phyloP scores from a whole-genome alignment of 1,140 invertebrate species.

The Caenorhabditis inopinata region DNA sequence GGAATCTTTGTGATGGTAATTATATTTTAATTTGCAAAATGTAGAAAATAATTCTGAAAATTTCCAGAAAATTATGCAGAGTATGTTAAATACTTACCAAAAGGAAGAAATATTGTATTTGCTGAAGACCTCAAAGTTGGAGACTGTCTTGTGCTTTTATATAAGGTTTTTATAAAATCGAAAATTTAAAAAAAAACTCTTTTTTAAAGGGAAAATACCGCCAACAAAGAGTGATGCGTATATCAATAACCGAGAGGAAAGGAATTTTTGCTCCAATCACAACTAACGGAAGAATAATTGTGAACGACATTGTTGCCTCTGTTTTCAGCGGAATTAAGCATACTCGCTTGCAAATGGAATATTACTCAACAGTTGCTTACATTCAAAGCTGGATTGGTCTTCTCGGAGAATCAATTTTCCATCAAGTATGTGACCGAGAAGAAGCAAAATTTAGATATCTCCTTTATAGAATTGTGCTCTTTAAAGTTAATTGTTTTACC shows the following conservation, averaged over 20 bases:
- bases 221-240: background rate
- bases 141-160: constrained; percentile 22
- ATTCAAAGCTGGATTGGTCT: background rate
- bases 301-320: constrained; percentile 23
- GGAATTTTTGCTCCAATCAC: constrained; percentile 30
- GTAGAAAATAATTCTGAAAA: too few species aligned
- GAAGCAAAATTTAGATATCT: too few species aligned
- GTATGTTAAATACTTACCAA: background rate
- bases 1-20: constrained; percentile 1
- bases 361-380: background rate
- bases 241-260: background rate
- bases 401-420: background rate
- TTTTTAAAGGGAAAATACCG: background rate
- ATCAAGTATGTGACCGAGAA: background rate
- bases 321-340: background rate
- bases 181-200: background rate
- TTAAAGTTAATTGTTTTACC: too few species aligned
- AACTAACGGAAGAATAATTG: constrained; percentile 12
- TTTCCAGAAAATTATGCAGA: background rate
- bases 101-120: background rate
- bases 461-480: too few species aligned
- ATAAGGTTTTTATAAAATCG: background rate
- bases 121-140: constrained; percentile 17
- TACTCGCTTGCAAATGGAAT: background rate
- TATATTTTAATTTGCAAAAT: too few species aligned